These are phyloP conservation scores for Hydrotaea diabolus DNA, from an alignment of 2,888 invertebrate species.

Conservation along the genomic window DNA sequence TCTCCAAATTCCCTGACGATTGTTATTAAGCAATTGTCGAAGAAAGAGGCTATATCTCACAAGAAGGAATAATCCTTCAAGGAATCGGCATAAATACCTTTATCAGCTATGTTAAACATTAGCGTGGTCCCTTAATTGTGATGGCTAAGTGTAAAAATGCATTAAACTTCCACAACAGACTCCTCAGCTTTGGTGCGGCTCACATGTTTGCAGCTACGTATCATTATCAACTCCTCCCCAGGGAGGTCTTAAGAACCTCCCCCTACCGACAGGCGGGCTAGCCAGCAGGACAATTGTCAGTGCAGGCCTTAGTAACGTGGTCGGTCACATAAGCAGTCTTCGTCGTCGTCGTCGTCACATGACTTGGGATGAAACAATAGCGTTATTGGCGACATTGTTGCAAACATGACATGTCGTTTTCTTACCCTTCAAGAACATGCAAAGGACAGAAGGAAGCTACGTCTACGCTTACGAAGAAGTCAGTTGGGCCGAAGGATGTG, in stretches of 20 bases:
- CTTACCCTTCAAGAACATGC: constrained; percentile 57
- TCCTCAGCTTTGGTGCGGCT: no score
- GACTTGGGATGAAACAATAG: constrained; percentile 50
- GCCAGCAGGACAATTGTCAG: background rate
- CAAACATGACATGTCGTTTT: constrained; percentile 53
- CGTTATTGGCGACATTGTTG: constrained; percentile 59
- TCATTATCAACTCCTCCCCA: constrained; percentile 11
- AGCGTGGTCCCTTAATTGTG: no score
- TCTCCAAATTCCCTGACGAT: no score
- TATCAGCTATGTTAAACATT: no score
- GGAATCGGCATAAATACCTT: no score
- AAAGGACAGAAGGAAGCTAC: no score
- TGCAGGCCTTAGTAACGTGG: background rate
- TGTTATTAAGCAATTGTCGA: no score
- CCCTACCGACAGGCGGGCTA: background rate
- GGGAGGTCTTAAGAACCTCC: background rate
- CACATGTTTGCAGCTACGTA: background rate
- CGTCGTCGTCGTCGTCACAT: constrained; percentile 32
- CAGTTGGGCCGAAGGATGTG: background rate
- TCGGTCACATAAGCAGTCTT: constrained; percentile 33
- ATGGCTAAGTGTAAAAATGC: constrained; percentile 47
- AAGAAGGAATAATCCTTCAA: no score
- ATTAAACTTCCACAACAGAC: background rate
- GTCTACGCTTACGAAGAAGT: background rate
- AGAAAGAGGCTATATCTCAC: no score